Base-by-base conservation (phyloP, 2,888 invertebrate genomes). In the Asteroscopus sphinx region DNA sequence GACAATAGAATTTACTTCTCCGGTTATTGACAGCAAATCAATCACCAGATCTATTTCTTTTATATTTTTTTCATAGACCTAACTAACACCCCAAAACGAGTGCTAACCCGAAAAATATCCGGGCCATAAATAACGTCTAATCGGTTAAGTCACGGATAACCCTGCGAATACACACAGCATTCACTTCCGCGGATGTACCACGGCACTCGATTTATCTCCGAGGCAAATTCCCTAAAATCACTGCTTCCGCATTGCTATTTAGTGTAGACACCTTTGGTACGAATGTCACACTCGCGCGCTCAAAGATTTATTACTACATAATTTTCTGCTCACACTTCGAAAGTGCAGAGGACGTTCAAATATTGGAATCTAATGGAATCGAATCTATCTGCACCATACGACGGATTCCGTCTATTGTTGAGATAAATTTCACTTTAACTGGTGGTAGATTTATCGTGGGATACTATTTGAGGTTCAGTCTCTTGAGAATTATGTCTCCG, bases 351-450 rank as follows among this genome's bases (percentile, higher is more conserved):
- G 51, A 64, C 67, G 74, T 69, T 71, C 71, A 73, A 80, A 79
- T 78, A 80, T 80, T 77, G 73, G 66, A 55, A 70, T 78, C 66
- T 73, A 78, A 74, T 79, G 62, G 72, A 68, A 76, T 80, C 70
- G 63, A 65, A 71, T 74, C 55, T 68, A 55, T 66, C 63, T 62
- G 53, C 46, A 62, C 61, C 48, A 62, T 64, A 39, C 55, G 41
- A 57, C 56, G 42, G 54, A 54, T 53, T 68, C 33, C 37, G 53
- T 64, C 54, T 59, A 58, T 63, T 68, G 70, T 63, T 51, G 35
- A 61, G 45, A 67, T 74, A 67, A 59, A 69, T 74, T 73, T 66
- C 59, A 60, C 55, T 63, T 64, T 67, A 66, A 59, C 48, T 53
- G 53, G 44, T 46, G 35, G 12, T 32, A 36, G 33, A 67, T 74